Conservation (phyloP, 2,797 vertebrate genomes). For the Eulemur rubriventer region DNA sequence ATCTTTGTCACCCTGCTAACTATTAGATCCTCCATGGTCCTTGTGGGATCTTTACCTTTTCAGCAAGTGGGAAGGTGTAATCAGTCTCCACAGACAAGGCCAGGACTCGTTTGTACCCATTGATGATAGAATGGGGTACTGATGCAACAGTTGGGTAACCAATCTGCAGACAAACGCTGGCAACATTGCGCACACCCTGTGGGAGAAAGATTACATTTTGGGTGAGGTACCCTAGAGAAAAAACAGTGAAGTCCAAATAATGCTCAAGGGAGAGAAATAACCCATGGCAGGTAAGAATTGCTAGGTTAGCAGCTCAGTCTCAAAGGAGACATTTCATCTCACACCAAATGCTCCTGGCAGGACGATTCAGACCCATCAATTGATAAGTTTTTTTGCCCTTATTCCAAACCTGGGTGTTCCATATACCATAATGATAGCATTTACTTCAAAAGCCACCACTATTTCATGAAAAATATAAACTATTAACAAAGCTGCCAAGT, state of each 20-base stretch:
- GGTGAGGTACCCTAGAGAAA: not conserved
- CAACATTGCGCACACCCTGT: conserved; percentile 97
- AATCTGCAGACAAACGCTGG: conserved; percentile 96
- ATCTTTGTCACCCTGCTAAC: not conserved
- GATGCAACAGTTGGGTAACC: conserved; percentile 98
- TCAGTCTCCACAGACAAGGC: conserved; percentile 96
- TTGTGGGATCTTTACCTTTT: conserved; percentile 89
- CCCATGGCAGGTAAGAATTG: not conserved
- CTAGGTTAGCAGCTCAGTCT: not conserved
- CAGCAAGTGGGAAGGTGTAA: conserved; percentile 96
- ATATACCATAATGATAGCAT: not conserved
- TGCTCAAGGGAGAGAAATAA: not conserved
- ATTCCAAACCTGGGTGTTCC: not conserved
- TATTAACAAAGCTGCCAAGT: not conserved
- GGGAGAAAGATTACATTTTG: not conserved
- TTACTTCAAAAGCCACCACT: not conserved
- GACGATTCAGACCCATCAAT: not conserved
- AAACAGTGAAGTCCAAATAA: not conserved
- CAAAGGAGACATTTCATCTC: not conserved
- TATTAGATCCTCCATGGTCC: not conserved
- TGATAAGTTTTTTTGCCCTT: not conserved
- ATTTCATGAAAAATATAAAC: not conserved
- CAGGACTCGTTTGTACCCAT: conserved; percentile 96
- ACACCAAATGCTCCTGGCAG: not conserved
- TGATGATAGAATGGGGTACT: conserved; percentile 95